Conservation (phyloP, 2,797 vertebrate genomes). For the Cyprinella venusta region DNA sequence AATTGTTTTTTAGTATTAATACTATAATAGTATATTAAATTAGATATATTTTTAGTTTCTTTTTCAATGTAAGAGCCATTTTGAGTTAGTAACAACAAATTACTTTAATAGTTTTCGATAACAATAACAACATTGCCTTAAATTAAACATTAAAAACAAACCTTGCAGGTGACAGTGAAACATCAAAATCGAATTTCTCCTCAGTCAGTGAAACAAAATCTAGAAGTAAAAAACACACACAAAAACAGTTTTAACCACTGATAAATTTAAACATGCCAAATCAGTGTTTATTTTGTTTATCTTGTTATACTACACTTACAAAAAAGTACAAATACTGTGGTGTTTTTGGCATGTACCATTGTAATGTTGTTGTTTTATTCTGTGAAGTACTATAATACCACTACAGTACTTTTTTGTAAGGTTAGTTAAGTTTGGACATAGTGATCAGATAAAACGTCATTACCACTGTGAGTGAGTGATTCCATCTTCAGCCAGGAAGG, state of each 20-base stretch:
- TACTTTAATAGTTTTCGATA: background rate
- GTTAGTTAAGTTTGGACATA: background rate
- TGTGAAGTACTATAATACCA: background rate
- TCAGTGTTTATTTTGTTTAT: background rate
- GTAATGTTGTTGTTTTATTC: background rate
- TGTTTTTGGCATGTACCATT: background rate
- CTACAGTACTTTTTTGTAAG: background rate
- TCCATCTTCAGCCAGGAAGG: slow-evolving; percentile 54
- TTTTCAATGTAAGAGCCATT: background rate
- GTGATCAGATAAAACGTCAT: background rate
- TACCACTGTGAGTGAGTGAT: slow-evolving; percentile 54
- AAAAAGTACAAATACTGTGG: background rate
- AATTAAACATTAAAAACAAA: slow-evolving; percentile 54
- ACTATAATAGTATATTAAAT: background rate
- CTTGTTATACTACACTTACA: background rate
- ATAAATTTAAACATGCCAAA: background rate
- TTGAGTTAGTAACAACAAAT: background rate
- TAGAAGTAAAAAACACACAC: slow-evolving; percentile 35
- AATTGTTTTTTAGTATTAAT: too few relatives aligned
- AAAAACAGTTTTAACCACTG: background rate
- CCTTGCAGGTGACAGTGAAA: slow-evolving; percentile 80
- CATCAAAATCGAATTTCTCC: slow-evolving; percentile 83
- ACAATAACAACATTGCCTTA: background rate
- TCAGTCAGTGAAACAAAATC: slow-evolving; percentile 70
- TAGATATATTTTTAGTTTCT: too few relatives aligned